Evolutionary conservation across 2,888 invertebrate species (phyloP).

Genomic region (Andrena haemorrhoa): DNA sequence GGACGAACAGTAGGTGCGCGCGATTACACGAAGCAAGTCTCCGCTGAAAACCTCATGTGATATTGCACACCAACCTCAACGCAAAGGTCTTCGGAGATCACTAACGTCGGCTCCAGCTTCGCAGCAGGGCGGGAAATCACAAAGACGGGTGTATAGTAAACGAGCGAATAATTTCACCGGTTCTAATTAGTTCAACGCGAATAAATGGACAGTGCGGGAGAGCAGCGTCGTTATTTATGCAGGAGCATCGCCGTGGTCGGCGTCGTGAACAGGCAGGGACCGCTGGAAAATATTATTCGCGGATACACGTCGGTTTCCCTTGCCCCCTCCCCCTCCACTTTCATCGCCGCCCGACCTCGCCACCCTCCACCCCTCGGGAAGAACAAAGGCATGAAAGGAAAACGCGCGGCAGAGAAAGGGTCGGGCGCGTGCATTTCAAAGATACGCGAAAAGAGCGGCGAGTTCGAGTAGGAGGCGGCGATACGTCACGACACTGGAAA

Average conservation of each 20-base stretch:
- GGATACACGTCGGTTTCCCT: constrained; percentile 54
- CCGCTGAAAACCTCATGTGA: no score
- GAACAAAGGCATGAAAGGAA: constrained; percentile 63
- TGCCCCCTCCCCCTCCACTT: neutral
- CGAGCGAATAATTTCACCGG: constrained; percentile 47
- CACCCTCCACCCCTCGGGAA: neutral
- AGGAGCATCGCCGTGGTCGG: constrained; percentile 32
- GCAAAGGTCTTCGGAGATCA: neutral
- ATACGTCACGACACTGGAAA: constrained; percentile 68
- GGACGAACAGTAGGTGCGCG: no score
- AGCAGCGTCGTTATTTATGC: constrained; percentile 50
- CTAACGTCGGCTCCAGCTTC: neutral
- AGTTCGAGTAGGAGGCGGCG: constrained; percentile 63
- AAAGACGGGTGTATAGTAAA: constrained; percentile 42
- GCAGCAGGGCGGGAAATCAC: constrained; percentile 40
- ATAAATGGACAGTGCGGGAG: constrained; percentile 45
- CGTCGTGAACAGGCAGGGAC: constrained; percentile 48
- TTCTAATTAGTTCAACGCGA: constrained; percentile 51
- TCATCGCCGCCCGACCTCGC: neutral
- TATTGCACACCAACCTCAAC: neutral
- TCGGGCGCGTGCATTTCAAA: constrained; percentile 65
- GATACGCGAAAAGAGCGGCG: constrained; percentile 69
- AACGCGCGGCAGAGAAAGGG: constrained; percentile 51
- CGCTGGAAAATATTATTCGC: constrained; percentile 53
- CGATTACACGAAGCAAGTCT: no score